phyloP scores from a whole-genome alignment of 2,113 vertebrate genomes.

The human (Homo sapiens) region DNA sequence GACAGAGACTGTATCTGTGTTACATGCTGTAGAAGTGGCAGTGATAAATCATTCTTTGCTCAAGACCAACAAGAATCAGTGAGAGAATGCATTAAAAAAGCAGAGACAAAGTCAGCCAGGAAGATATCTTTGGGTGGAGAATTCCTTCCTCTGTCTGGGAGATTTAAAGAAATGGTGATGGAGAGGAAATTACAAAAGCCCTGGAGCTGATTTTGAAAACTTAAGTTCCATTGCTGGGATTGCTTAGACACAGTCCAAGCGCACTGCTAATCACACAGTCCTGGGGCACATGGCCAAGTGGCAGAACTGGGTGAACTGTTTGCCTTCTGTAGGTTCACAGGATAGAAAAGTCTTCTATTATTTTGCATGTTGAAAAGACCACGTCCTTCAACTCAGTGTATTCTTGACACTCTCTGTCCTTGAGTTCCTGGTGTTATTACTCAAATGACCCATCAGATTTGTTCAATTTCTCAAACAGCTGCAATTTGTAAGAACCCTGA shows the following conservation, averaged over 20 bases:
- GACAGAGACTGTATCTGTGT: slow-evolving; percentile 28
- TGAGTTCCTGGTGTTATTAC: neutral
- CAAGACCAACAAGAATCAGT: neutral
- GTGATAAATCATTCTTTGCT: slow-evolving; percentile 36
- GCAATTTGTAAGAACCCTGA: neutral
- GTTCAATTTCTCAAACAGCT: neutral
- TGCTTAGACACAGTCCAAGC: neutral
- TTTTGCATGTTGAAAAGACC: neutral
- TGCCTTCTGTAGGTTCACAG: neutral
- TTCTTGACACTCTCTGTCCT: neutral
- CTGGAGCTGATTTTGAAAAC: neutral
- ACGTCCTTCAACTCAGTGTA: neutral
- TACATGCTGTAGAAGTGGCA: neutral
- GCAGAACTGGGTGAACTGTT: neutral
- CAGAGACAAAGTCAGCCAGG: slow-evolving; percentile 35
- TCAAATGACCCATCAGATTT: neutral
- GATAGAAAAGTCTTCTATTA: neutral
- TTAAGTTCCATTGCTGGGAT: neutral
- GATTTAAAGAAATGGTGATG: slow-evolving; percentile 36
- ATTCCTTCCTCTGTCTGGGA: slow-evolving; percentile 72
- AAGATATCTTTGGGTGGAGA: slow-evolving; percentile 69
- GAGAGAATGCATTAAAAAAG: slow-evolving; percentile 36
- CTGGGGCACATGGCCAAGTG: neutral
- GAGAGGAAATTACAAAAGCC: slow-evolving; percentile 47
- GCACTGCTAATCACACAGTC: neutral